Evolutionary conservation across 2,113 vertebrate genomes (phyloP).

Genomic region (Toxotes jaculatrix): DNA sequence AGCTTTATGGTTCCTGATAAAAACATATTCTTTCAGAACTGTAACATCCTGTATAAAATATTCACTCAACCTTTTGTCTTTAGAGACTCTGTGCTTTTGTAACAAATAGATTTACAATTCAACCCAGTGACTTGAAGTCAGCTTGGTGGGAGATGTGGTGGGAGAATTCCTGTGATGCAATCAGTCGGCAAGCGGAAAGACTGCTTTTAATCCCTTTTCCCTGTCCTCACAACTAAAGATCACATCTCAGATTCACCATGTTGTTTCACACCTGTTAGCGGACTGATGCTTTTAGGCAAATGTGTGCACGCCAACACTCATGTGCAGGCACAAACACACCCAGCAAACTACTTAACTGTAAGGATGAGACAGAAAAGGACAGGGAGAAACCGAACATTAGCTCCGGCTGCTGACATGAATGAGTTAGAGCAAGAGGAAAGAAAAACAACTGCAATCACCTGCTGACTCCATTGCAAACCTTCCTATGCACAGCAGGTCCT

Average conservation of each 20-base stretch:
- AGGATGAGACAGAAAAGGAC: constrained; percentile 2
- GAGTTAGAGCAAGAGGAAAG: background rate
- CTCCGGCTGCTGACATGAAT: background rate
- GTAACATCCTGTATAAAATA: constrained; percentile 8
- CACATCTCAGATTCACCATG: constrained; percentile 22
- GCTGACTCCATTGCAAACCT: constrained; percentile 34
- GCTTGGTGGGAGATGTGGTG: constrained; percentile 21
- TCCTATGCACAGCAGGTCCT: background rate
- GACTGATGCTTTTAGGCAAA: constrained; percentile 21
- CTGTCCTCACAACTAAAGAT: constrained; percentile 23
- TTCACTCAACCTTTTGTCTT: constrained; percentile 2
- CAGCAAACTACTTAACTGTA: background rate
- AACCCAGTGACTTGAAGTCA: constrained; percentile 12
- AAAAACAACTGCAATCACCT: constrained; percentile 27
- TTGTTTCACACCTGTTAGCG: constrained; percentile 18
- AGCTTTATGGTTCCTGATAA: constrained; percentile 6
- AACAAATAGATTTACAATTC: constrained; percentile 3
- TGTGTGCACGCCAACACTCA: background rate
- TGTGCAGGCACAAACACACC: constrained; percentile 7
- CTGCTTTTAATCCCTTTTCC: constrained; percentile 21
- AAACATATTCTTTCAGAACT: constrained; percentile 21
- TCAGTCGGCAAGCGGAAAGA: constrained; percentile 49
- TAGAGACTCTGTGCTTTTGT: background rate
- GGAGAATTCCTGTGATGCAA: constrained; percentile 61
- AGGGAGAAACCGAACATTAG: constrained; percentile 13